Percentiles rank a stretch among this genome's conserved stretches.
Evolutionary conservation across 2,113 vertebrate genomes (phyloP).

Genomic region (Barnardius zonarius): DNA sequence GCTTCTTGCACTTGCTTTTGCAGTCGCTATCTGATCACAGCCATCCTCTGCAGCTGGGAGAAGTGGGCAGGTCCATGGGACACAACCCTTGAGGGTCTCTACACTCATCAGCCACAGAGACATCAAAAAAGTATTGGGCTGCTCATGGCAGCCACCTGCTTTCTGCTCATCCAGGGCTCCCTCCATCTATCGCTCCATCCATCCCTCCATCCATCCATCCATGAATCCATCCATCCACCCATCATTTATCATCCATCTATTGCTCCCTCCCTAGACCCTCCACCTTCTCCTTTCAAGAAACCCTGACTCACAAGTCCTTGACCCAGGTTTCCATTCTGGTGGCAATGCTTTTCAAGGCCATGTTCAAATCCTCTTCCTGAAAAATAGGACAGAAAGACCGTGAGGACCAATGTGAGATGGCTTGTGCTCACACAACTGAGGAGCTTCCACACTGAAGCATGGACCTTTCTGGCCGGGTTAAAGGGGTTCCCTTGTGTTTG

Average conservation of each 20-base stretch:
- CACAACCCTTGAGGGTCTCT: too few species aligned
- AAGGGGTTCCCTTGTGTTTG: neutral
- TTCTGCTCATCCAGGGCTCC: neutral
- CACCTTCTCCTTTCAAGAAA: neutral
- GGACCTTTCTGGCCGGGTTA: neutral
- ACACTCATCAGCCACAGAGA: neutral
- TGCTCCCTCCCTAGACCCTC: neutral
- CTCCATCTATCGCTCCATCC: too few species aligned
- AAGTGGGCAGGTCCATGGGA: neutral
- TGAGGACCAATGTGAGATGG: neutral
- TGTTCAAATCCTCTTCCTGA: neutral
- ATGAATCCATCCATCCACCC: too few species aligned
- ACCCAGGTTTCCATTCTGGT: neutral
- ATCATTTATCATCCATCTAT: too few species aligned
- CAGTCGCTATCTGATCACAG: neutral
- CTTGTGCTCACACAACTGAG: neutral
- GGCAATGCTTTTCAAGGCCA: neutral
- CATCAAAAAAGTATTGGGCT: neutral
- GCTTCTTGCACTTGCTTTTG: neutral
- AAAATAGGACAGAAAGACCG: neutral
- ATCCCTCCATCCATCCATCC: too few species aligned
- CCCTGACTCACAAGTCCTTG: neutral
- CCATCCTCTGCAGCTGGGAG: too few species aligned
- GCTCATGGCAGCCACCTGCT: too few species aligned
- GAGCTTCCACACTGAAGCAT: neutral